These are phyloP conservation scores for Streblospio benedicti DNA, from an alignment of 1,140 invertebrate genomes.

Conservation along the genomic window DNA sequence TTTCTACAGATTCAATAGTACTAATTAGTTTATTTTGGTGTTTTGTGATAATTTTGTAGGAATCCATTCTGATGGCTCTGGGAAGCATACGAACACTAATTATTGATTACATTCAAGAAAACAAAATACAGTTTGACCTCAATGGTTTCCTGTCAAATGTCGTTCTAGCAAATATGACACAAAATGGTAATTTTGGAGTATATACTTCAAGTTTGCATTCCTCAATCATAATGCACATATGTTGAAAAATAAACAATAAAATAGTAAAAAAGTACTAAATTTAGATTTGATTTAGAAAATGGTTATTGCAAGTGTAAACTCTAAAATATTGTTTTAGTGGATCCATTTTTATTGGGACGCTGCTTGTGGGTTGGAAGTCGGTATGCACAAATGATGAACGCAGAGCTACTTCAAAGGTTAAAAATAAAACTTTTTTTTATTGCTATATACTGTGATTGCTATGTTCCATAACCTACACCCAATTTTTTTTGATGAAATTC, in stretches of 20 bases:
- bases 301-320: too few species aligned
- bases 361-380: slow-evolving; percentile 63
- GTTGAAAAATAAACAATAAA: too few species aligned
- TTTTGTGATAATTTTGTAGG: too few species aligned
- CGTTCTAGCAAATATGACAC: slow-evolving; percentile 48
- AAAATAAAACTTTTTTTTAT: not conserved
- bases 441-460: too few species aligned
- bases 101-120: slow-evolving; percentile 50
- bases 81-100: slow-evolving; percentile 53
- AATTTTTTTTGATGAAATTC: not conserved
- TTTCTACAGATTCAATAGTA: too few species aligned
- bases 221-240: too few species aligned
- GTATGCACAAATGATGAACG: slow-evolving; percentile 56
- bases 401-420: slow-evolving; percentile 51
- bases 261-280: too few species aligned
- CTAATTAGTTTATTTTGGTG: too few species aligned
- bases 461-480: too few species aligned
- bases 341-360: slow-evolving; percentile 62
- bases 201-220: too few species aligned
- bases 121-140: slow-evolving; percentile 59
- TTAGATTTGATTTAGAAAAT: too few species aligned
- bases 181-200: slow-evolving; percentile 39
- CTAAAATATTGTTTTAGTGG: slow-evolving; percentile 46
- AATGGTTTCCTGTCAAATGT: slow-evolving; percentile 56
- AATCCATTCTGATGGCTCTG: slow-evolving; percentile 63